Evolutionary conservation across 2,797 vertebrate genomes (phyloP), one percentile per base, ranked within the genome.

Genomic region (Notolabrus celidotus): DNA sequence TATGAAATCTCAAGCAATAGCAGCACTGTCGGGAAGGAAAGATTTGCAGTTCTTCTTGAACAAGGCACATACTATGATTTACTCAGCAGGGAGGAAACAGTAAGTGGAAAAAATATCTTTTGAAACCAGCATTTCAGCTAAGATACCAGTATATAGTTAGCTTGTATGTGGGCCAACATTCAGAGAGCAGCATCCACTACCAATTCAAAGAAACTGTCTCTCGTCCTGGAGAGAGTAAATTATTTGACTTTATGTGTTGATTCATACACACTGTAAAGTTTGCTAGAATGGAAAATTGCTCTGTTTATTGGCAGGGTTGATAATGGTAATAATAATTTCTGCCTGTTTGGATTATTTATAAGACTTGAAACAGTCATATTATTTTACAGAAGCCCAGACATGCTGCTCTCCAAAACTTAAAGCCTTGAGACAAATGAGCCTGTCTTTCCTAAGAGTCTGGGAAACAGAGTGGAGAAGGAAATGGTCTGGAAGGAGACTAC

Each of bases 381-480:
- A 82, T 86, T 86, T 85, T 74, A 80, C 84, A 77, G 57, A 36
- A 79, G 66, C 64, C 82, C 66, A 86, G 84, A 87, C 84, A 8
- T 29, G 29, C 54, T 72, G 71, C 52, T 67, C 45, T 82, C 76
- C 65, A 80, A 81, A 75, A 56, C 59, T 25, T 19, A 39, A 63
- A 78, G 36, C 58, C 67, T 71, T 74, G 10, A 70, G 70, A 88
- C 65, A 84, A 88, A 85, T 82, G 79, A 78, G 75, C 59, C 73
- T 55, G 55, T 86, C 70, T 89, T 89, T 90, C 83, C 84, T 75
- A 59, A 12, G 46, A 71, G 83, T 88, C 87, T 86, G 82, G 77
- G 75, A 78, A 85, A 77, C 46, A 11, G 58, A 42, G 67, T 38
- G 70, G 31, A 78, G 77, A 79, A 67, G 72, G 67, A 86, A 89